A percentile compares a stretch with the other conserved stretches of the same genome.
Evolutionary conservation across 2,888 invertebrate genomes (phyloP).

Genomic region (Drosophila longiperda): DNA sequence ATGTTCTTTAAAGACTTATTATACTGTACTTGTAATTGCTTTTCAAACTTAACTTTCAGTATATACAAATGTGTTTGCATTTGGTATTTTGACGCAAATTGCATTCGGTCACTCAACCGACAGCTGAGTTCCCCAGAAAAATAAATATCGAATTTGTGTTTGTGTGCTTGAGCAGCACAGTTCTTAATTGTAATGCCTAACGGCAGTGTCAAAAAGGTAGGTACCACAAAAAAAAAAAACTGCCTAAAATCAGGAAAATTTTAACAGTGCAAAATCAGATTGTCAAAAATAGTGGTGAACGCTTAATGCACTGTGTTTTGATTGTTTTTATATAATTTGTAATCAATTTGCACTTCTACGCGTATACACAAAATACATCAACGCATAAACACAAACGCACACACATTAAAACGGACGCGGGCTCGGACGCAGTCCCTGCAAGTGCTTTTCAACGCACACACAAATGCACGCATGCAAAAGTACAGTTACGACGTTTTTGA

Average conservation of each 20-base stretch:
- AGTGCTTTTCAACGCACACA: conserved; percentile 7
- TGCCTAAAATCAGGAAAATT: not conserved
- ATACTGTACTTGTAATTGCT: not conserved
- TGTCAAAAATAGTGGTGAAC: not conserved
- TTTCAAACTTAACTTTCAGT: not conserved
- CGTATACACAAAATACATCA: conserved; percentile 16
- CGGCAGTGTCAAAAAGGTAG: conserved; percentile 37
- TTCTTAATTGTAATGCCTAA: conserved; percentile 43
- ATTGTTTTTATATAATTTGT: conserved; percentile 46
- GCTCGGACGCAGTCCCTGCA: conserved; percentile 26
- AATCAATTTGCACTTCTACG: conserved; percentile 6
- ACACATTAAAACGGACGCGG: not conserved
- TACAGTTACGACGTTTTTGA: conserved; percentile 7
- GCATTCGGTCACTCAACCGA: conserved; percentile 20
- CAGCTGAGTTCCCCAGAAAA: conserved; percentile 57
- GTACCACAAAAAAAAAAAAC: not conserved
- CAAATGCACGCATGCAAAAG: conserved; percentile 7
- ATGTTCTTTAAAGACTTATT: not conserved
- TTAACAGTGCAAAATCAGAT: not conserved
- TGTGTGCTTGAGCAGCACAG: conserved; percentile 31
- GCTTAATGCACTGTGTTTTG: conserved; percentile 28
- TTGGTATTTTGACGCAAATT: not conserved
- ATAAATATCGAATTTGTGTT: conserved; percentile 58
- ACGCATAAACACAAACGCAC: conserved; percentile 2
- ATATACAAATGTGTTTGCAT: not conserved